A percentile compares a stretch with the other conserved stretches of the same genome.
phyloP scores from a whole-genome alignment of 2,797 vertebrate genomes.

The Alfaro cultratus region DNA sequence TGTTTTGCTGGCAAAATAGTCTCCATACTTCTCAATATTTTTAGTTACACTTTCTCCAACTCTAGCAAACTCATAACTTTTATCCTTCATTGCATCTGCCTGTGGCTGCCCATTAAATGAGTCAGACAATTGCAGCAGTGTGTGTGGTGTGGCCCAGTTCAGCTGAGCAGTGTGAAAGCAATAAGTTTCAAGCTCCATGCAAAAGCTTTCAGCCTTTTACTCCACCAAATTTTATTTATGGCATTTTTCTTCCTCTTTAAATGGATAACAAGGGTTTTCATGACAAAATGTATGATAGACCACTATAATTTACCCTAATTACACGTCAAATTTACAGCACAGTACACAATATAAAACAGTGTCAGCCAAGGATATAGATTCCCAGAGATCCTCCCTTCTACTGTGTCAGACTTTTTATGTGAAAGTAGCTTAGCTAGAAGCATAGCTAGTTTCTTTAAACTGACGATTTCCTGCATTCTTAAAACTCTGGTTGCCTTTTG shows the following conservation, averaged over 20 bases:
- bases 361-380: conserved; percentile 48
- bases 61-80: conserved; percentile 34
- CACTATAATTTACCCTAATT: conserved; percentile 7
- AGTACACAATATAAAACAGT: conserved; percentile 42
- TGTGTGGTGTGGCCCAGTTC: conserved; percentile 8
- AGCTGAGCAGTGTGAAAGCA: conserved; percentile 18
- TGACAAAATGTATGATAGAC: not conserved
- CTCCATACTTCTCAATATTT: not conserved
- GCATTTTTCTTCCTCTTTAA: not conserved
- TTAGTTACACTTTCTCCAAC: conserved; percentile 20
- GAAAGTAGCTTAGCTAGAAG: conserved; percentile 32
- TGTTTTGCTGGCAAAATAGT: not conserved
- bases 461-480: conserved; percentile 54
- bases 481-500: conserved; percentile 21
- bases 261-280: not conserved
- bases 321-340: conserved; percentile 27
- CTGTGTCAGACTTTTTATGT: conserved; percentile 41
- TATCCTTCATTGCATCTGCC: conserved; percentile 32
- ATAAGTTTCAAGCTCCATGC: conserved; percentile 11
- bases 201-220: not conserved
- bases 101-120: conserved; percentile 50
- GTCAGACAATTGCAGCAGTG: conserved; percentile 30
- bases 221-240: conserved; percentile 13
- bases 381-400: conserved; percentile 30
- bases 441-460: conserved; percentile 51